Base-by-base conservation (phyloP, 2,797 vertebrate genomes). In the Chaetodon trifasciatus region DNA sequence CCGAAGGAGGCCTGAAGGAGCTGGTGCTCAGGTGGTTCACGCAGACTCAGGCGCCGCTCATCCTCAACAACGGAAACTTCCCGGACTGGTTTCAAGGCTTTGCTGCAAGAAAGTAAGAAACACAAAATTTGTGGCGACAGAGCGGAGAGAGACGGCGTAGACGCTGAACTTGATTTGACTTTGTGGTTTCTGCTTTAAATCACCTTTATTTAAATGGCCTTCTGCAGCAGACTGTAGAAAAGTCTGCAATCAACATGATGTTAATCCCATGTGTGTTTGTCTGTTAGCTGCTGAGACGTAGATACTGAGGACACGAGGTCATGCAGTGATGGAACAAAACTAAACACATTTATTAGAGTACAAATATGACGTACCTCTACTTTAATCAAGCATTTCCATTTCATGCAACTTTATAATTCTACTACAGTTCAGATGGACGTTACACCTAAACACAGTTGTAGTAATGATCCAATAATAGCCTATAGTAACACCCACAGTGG, bases 11-110 rank as follows among this genome's bases (percentile, higher is more conserved):
- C 55, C 88, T 95, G 84, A 95, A 88, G 88, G 94, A 95, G 28
- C 90, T 95, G 87, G 93, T 95, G 2, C 57, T 94, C 28, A 87
- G 76, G 37, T 96, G 96, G 96, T 96, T 97, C 87, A 93, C 86
- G 0, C 94, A 96, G 73, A 96, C 95, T 0, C 96, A 97, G 93
- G 92, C 90, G 0, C 77, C 86, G 0, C 74, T 92, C 60, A 85
- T 97, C 21, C 62, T 95, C 62, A 88, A 90, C 63, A 81, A 96
- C 0, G 96, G 96, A 8, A 86, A 65, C 49, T 94, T 97, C 72
- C 97, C 96, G 0, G 82, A 91, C 42, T 98, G 97, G 97, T 97
- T 97, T 75, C 95, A 95, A 13, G 96, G 97, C 62, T 96, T 97
- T 72, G 80, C 96, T 37, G 86, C 93, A 0, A 94, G 96, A 85